Evolutionary conservation across 2,888 invertebrate species (phyloP), one percentile per base, ranked within the genome.

Genomic region (Toxonevra muliebris): DNA sequence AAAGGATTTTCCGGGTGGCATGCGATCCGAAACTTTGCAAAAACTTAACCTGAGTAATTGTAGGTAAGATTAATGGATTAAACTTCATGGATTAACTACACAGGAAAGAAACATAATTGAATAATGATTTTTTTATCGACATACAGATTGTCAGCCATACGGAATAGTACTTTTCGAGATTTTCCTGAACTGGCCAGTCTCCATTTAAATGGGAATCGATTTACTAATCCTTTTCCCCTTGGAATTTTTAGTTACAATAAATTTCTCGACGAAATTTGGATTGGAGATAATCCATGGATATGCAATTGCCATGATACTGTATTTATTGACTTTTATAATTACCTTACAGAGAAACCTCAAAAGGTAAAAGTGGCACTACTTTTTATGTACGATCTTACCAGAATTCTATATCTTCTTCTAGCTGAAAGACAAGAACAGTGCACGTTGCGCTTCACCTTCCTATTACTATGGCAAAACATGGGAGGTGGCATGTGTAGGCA

Each of bases 241-340:
- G 84, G 86, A 1, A 88, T 87, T 77, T 92, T 93, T 76, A 86
- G 87, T 0, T 86, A 86, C 2, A 91, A 90, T 80, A 84, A 86
- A 11, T 88, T 88, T 71, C 82, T 91, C 55, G 86, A 87, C 69
- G 86, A 86, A 64, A 81, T 93, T n/a, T 87, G 88, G 77, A 79
- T 93, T 57, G 87, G 87, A 15, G 92, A 93, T 76, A 93, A 93
- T 81, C 90, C 91, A 73, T 93, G 93, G 93, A 87, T 90, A 69
- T 93, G 93, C 79, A 90, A 92, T 71, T 93, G 93, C 76, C 74
- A 81, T n/a, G 88, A 88, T 71, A 74, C 76, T 0, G 87, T 88
- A 20, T 88, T 93, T 80, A 86, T 87, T 65, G 86, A 88, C 11
- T 89, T 91, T 76, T 92, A 88, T 74, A 87, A 88, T 69, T 92